phyloP scores from a whole-genome alignment of 2,797 vertebrate species.

The Spinibarbus caldwelli region DNA sequence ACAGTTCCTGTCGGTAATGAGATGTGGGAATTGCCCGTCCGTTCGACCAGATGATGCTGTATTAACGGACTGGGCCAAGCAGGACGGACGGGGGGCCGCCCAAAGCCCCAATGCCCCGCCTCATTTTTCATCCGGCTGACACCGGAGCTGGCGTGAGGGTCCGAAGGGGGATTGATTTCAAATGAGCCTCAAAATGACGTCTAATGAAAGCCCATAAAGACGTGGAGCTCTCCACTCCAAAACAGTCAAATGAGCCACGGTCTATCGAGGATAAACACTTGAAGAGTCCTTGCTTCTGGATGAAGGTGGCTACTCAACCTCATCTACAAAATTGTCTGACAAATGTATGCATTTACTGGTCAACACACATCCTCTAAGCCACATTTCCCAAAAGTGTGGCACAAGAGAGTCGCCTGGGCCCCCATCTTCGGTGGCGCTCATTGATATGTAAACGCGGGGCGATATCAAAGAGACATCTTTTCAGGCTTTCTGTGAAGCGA shows the following conservation, averaged over 20 bases:
- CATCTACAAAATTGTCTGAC: not conserved
- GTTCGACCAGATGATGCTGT: conserved; percentile 91
- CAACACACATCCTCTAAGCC: not conserved
- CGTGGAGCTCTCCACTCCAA: conserved; percentile 50
- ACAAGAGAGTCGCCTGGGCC: conserved; percentile 37
- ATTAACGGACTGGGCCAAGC: conserved; percentile 87
- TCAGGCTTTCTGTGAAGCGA: conserved; percentile 61
- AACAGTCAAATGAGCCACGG: conserved; percentile 51
- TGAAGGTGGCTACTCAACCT: conserved; percentile 14
- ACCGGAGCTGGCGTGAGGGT: conserved; percentile 75
- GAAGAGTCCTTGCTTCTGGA: conserved; percentile 13
- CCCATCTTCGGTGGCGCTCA: conserved; percentile 54
- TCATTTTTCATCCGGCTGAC: conserved; percentile 87
- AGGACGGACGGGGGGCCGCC: conserved; percentile 78
- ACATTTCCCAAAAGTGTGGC: conserved; percentile 38
- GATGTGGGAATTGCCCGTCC: conserved; percentile 91
- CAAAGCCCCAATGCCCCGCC: conserved; percentile 76
- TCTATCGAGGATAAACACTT: conserved; percentile 50
- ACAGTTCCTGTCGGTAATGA: conserved; percentile 92
- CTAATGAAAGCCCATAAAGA: conserved; percentile 74
- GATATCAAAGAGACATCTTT: conserved; percentile 66
- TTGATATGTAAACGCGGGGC: conserved; percentile 65
- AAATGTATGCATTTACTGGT: conserved; percentile 29
- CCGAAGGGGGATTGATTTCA: conserved; percentile 80
- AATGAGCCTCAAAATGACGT: conserved; percentile 75